Evolutionary conservation across 1,140 invertebrate species (phyloP), one percentile per base, ranked within the genome.

Genomic region (Tetragnatha versicolor): DNA sequence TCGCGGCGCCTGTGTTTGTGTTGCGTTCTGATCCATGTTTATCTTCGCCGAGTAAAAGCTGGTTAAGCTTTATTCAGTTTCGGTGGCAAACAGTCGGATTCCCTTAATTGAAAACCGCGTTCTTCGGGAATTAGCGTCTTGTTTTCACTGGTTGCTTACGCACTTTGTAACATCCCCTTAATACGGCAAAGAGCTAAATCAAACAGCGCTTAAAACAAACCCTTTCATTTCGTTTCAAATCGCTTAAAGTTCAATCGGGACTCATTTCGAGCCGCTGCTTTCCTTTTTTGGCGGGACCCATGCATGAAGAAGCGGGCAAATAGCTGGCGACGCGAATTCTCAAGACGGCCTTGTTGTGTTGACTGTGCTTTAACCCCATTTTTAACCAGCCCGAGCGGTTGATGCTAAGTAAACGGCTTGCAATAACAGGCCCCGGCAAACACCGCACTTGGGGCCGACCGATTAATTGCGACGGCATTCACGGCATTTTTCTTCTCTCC

Each of bases 21-120:
- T 77, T 77, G 60, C 60, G 45, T 77, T 55, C 73, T 31, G 73
- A 66, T 77, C 61, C 45, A 29, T 77, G 60, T 77, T 77, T 77
- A 77, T 77, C 60, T 77, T 77, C 31, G 31, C 29, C 14, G 27
- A 35, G 73, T 77, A 66, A 77, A 77, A 77, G 73, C 73, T 77
- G 73, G 47, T 77, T 77, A 77, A 77, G 70, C 70, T 73, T 73
- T 61, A 61, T 73, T 61, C 70, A 61, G 73, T 77, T 77, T 77
- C 73, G 53, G 37, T n/a, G 58, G 73, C 73, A 77, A 77, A 77
- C 31, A 77, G 60, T 53, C 31, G 53, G 61, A 65, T 65, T 39
- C 73, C 60, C 73, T 77, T 77, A 77, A 77, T 77, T 77, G 73
- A 77, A 77, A 77, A 77, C 73, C 73, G 60, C 73, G 66, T 76